Evolutionary conservation across 2,113 vertebrate species (phyloP).

Genomic region (Emydura subglobosa): DNA sequence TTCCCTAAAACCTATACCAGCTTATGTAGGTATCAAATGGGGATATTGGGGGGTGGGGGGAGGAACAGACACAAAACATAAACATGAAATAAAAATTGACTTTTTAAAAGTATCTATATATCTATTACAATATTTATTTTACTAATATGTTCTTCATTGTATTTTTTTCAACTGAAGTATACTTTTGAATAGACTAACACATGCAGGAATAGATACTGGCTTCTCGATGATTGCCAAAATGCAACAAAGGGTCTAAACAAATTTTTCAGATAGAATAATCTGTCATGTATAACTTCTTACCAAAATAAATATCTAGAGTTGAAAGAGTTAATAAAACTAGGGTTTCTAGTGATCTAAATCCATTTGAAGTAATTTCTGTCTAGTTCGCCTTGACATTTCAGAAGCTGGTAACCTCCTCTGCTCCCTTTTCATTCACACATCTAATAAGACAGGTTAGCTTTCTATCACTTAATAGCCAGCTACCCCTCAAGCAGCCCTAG

Average conservation of each 20-base stretch:
- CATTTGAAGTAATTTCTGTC: conserved; percentile 68
- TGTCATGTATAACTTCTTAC: conserved; percentile 42
- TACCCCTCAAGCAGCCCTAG: conserved; percentile 20
- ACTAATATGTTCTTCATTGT: background rate
- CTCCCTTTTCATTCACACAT: conserved; percentile 56
- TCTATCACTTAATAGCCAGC: conserved; percentile 58
- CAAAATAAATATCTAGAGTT: conserved; percentile 55
- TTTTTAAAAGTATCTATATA: background rate
- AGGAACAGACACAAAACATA: background rate
- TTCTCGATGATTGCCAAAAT: conserved; percentile 28
- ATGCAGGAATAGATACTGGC: background rate
- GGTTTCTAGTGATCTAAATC: conserved; percentile 60
- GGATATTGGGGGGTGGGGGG: background rate
- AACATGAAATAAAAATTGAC: background rate
- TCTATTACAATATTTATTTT: background rate
- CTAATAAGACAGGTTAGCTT: conserved; percentile 65
- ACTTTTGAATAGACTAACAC: conserved; percentile 25
- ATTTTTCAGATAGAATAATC: conserved; percentile 25
- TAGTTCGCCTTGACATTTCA: conserved; percentile 66
- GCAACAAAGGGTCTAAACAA: conserved; percentile 22
- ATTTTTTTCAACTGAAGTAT: background rate
- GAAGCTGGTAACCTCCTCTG: conserved; percentile 59
- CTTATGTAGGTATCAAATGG: background rate
- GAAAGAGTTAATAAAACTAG: conserved; percentile 71
- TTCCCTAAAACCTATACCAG: background rate